These are phyloP conservation scores for Myiozetetes cayanensis DNA, from an alignment of 2,113 vertebrate genomes.

Conservation along the genomic window DNA sequence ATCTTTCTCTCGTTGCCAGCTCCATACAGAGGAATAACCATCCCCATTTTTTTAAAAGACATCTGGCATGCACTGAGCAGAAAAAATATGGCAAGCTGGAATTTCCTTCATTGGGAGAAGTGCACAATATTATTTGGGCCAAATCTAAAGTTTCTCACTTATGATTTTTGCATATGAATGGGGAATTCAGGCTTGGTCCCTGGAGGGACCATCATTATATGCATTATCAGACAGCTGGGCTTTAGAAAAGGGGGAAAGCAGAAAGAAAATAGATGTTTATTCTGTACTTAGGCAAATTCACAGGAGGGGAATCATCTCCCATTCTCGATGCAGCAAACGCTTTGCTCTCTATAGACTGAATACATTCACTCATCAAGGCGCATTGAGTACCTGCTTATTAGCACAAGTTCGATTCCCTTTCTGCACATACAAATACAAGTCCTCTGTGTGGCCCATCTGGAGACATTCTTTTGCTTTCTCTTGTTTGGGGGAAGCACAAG, in stretches of 20 bases:
- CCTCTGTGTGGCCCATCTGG: not conserved
- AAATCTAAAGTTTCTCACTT: constrained; percentile 48
- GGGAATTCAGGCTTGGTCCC: constrained; percentile 63
- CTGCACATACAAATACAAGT: not conserved
- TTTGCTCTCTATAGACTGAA: constrained; percentile 64
- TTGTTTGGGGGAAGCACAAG: not conserved
- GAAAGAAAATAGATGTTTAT: constrained; percentile 69
- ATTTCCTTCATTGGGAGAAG: constrained; percentile 15
- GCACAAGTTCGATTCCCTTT: constrained; percentile 43
- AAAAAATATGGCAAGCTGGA: constrained; percentile 24
- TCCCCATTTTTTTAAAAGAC: not conserved
- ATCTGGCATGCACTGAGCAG: not conserved
- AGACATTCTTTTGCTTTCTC: not conserved
- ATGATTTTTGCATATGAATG: constrained; percentile 66
- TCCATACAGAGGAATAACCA: not conserved
- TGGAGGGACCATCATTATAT: constrained; percentile 65
- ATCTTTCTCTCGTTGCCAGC: not conserved
- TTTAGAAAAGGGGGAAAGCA: constrained; percentile 68
- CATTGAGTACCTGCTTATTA: constrained; percentile 67
- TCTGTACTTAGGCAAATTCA: constrained; percentile 72
- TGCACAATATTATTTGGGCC: constrained; percentile 36
- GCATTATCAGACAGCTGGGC: constrained; percentile 77
- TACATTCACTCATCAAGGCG: constrained; percentile 60
- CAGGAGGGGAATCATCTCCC: constrained; percentile 60
- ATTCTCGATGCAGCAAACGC: constrained; percentile 49